Evolutionary conservation across 2,797 vertebrate genomes (phyloP).

Genomic region (Ctenopoma kingsleyae): DNA sequence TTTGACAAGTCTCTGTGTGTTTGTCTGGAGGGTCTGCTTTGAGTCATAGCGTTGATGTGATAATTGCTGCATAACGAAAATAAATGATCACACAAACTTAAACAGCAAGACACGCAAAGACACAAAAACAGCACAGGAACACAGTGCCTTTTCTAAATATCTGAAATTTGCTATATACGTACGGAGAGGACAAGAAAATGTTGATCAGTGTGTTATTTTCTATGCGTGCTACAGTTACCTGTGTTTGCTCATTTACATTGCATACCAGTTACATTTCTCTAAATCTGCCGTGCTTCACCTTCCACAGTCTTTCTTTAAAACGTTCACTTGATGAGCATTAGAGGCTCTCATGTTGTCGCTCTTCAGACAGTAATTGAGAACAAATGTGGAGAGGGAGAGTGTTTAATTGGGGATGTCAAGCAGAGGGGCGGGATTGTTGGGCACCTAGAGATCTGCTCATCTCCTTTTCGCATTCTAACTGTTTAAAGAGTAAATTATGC

Average conservation of each 20-base stretch:
- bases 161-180: neutral
- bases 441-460: constrained; percentile 71
- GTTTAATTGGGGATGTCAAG: constrained; percentile 79
- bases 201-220: neutral
- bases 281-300: constrained; percentile 28
- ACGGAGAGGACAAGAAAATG: neutral
- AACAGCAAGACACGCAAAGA: neutral
- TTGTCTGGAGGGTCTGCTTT: neutral
- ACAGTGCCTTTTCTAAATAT: neutral
- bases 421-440: constrained; percentile 61
- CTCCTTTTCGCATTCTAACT: constrained; percentile 68
- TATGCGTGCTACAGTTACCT: constrained; percentile 1
- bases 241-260: constrained; percentile 26
- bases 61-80: constrained; percentile 11
- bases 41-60: constrained; percentile 4
- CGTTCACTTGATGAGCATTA: constrained; percentile 60
- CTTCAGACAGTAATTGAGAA: constrained; percentile 76
- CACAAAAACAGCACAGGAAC: neutral
- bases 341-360: constrained; percentile 58
- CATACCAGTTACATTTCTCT: constrained; percentile 24
- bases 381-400: constrained; percentile 73
- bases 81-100: neutral
- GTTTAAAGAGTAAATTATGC: constrained; percentile 86
- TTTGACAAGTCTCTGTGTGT: neutral
- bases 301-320: constrained; percentile 55